A percentile compares a stretch with the other conserved stretches of the same genome.
Evolutionary conservation across 2,113 vertebrate species (phyloP).

Genomic region (Arizona elegans): DNA sequence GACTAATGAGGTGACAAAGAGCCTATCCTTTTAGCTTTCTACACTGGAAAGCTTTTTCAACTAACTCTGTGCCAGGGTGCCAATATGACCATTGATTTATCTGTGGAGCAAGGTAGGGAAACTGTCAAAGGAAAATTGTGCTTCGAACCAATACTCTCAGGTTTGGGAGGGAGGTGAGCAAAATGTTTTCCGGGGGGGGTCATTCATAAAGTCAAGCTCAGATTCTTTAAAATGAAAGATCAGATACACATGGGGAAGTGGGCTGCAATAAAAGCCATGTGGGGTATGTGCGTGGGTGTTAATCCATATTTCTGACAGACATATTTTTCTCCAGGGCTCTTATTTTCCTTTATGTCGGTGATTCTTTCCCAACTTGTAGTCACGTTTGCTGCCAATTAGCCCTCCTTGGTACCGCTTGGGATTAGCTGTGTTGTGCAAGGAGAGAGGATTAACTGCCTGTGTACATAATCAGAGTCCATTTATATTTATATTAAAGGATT

Average conservation of each 20-base stretch:
- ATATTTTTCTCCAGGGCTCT: not conserved
- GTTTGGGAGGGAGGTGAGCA: not conserved
- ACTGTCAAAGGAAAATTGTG: not conserved
- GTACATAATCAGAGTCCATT: constrained; percentile 9
- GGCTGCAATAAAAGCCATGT: not conserved
- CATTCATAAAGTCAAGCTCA: not conserved
- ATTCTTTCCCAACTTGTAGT: not conserved
- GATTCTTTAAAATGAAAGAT: not conserved
- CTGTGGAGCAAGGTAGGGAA: not conserved
- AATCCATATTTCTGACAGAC: not conserved
- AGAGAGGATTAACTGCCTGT: not conserved
- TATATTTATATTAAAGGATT: not conserved
- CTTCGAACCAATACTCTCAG: not conserved
- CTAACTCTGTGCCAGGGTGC: not conserved
- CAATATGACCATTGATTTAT: not conserved
- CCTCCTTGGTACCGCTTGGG: not conserved
- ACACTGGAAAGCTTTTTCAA: not conserved
- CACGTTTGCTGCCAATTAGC: not conserved
- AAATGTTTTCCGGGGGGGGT: not conserved
- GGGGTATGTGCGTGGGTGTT: not conserved
- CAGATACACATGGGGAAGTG: not conserved
- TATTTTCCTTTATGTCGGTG: no score
- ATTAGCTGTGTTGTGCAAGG: not conserved
- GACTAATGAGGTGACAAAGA: constrained; percentile 9
- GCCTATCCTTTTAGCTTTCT: not conserved